A percentile compares a stretch with the other conserved stretches of the same genome.
Conservation (phyloP, 1,140 invertebrate genomes). For the Calliphora vicina region DNA sequence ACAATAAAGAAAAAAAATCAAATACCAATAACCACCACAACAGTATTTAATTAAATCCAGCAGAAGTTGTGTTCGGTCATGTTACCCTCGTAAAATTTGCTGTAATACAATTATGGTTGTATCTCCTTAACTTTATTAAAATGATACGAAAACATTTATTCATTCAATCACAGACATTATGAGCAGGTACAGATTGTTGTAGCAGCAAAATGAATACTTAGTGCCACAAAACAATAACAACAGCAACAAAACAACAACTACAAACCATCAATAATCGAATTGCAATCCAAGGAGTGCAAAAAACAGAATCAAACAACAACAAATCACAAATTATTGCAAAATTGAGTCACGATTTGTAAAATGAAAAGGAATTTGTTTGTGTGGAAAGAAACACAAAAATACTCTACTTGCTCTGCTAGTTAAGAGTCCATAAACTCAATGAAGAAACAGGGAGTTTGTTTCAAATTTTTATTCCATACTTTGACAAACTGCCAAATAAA, state of each 20-base stretch:
- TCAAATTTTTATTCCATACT: background rate
- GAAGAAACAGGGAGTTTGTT: background rate
- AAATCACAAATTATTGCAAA: constrained; percentile 17
- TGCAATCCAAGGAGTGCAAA: background rate
- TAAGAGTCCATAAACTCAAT: too few species aligned
- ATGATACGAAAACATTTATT: background rate
- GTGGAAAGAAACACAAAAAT: too few species aligned
- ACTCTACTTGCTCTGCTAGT: too few species aligned
- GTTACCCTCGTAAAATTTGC: background rate
- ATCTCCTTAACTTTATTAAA: background rate
- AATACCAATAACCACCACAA: too few species aligned
- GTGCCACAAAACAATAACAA: background rate
- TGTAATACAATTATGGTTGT: background rate
- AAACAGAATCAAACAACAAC: background rate
- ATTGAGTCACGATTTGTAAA: constrained; percentile 10
- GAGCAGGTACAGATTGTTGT: background rate
- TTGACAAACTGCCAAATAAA: constrained; percentile 13
- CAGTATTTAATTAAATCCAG: too few species aligned
- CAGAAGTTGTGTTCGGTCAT: too few species aligned
- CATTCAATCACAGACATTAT: background rate
- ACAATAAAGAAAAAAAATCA: too few species aligned
- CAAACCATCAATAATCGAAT: background rate
- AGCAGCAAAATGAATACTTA: background rate
- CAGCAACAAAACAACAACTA: background rate
- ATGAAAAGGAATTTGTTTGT: background rate